Percentiles rank a stretch among this genome's conserved stretches.
These are phyloP conservation scores for Tenthredo notha DNA, from an alignment of 2,888 invertebrate species.

Conservation along the genomic window DNA sequence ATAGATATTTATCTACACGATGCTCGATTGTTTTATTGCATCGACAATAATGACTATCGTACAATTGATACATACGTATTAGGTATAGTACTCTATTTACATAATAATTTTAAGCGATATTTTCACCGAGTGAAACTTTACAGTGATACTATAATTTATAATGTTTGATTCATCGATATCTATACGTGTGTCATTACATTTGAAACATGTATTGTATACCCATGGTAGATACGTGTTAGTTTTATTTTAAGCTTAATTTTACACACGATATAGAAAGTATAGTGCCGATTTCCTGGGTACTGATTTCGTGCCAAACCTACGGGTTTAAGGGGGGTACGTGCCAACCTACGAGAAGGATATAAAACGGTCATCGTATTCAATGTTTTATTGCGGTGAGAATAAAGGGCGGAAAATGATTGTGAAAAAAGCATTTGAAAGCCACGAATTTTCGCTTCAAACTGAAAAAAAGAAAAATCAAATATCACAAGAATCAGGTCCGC, in stretches of 20 bases:
- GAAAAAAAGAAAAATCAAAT: too few species aligned
- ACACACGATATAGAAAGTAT: not conserved
- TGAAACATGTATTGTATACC: not conserved
- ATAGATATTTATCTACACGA: not conserved
- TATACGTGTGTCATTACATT: not conserved
- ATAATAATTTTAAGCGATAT: constrained; percentile 13
- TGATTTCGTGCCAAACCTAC: not conserved
- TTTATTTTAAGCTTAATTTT: not conserved
- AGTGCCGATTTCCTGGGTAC: not conserved
- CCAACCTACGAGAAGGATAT: too few species aligned
- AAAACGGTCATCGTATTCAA: too few species aligned
- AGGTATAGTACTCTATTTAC: not conserved
- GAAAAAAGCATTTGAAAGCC: too few species aligned
- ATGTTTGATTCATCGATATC: not conserved
- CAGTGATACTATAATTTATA: not conserved
- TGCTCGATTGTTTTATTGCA: constrained; percentile 13
- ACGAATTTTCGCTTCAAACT: too few species aligned
- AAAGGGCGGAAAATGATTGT: too few species aligned
- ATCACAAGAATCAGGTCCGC: too few species aligned
- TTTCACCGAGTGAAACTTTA: constrained; percentile 34
- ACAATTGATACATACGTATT: not conserved
- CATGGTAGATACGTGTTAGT: not conserved
- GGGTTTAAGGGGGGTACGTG: too few species aligned
- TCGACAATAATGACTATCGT: not conserved
- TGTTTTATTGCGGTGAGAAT: too few species aligned